Evolutionary conservation across 2,888 invertebrate species (phyloP), one percentile per base, ranked within the genome.

Genomic region (Xylocampa areola): DNA sequence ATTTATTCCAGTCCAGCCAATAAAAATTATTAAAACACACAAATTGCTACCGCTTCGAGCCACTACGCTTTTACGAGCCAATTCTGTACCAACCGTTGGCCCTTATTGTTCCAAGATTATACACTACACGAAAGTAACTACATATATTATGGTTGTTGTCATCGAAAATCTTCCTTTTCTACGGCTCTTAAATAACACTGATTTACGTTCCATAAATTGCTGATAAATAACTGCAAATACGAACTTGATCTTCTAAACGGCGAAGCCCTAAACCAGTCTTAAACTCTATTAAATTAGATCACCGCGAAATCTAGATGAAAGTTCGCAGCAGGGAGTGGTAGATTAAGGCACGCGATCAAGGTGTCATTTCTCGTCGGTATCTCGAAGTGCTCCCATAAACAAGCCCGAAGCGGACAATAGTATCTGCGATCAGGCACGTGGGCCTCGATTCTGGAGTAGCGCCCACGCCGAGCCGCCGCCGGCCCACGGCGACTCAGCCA

Each of bases 341-440:
- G 84, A 87, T 86, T 79, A 77, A 79, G 75, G 82, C 81, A 79
- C 80, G 84, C 83, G 83, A 86, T 82, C 78, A 72, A 82, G 79
- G 86, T 88, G 90, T 90, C 87, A 87, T 87, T 89, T 84, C 77
- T 76, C 76, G 77, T 68, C 73, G 81, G 80, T 87, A 89, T 86
- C 87, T 81, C 73, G 68, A 76, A 85, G 81, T 85, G 86, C 84
- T 83, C 82, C 81, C 84, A 88, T 91, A 90, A 91, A 91, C 87
- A 85, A 87, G 89, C 87, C 86, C 77, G 76, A 70, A 84, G 87
- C 86, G 81, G 85, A 89, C 89, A 90, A 91, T 88, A 79, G 86
- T 89, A 91, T 91, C 91, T 88, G 82, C 81, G 82, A 92, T 90
- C 92, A 73, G 84, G 87, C 89, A 89, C 88, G 90, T 89, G 91